These are phyloP conservation scores for Meandrina meandrites DNA, from an alignment of 92 coral and sea anemone genomes.

Conservation along the genomic window DNA sequence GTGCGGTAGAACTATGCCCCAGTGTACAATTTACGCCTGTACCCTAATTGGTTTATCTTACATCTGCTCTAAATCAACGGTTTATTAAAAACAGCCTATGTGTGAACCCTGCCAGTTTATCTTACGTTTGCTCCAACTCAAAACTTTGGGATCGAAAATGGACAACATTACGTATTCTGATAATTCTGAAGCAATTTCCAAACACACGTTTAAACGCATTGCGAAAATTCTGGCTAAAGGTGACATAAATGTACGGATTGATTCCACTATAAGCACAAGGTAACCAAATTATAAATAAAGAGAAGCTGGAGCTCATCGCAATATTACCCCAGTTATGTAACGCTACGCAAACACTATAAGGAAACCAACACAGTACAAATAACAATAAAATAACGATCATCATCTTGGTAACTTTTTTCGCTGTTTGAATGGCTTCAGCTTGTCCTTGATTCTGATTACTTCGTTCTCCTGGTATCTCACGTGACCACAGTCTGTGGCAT, in stretches of 20 bases:
- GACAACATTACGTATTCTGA: not conserved
- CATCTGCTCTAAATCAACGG: too few relatives aligned
- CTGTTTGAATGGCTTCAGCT: constrained; percentile 25
- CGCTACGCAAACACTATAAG: too few relatives aligned
- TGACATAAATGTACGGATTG: constrained; percentile 12
- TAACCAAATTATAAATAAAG: not conserved
- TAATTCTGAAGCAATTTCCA: not conserved
- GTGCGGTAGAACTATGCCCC: too few relatives aligned
- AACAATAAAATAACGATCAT: constrained; percentile 12
- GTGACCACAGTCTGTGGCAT: constrained; percentile 12
- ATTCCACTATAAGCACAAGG: constrained; percentile 1
- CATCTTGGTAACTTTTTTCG: constrained; percentile 25
- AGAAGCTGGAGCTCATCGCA: too few relatives aligned
- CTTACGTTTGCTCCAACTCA: not conserved
- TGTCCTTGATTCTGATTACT: constrained; percentile 10
- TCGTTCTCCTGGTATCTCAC: constrained; percentile 32
- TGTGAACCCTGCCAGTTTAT: too few relatives aligned
- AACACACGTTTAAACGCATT: not conserved
- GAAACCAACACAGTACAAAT: constrained; percentile 11
- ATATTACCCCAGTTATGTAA: too few relatives aligned
- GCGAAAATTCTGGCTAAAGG: not conserved
- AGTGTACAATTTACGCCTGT: too few relatives aligned
- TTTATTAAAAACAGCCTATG: too few relatives aligned
- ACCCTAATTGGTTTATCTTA: too few relatives aligned
- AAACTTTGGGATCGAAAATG: not conserved